Conservation (phyloP, 53 echinoderm and acorn worm species). For the Hippasteria phrygiana region DNA sequence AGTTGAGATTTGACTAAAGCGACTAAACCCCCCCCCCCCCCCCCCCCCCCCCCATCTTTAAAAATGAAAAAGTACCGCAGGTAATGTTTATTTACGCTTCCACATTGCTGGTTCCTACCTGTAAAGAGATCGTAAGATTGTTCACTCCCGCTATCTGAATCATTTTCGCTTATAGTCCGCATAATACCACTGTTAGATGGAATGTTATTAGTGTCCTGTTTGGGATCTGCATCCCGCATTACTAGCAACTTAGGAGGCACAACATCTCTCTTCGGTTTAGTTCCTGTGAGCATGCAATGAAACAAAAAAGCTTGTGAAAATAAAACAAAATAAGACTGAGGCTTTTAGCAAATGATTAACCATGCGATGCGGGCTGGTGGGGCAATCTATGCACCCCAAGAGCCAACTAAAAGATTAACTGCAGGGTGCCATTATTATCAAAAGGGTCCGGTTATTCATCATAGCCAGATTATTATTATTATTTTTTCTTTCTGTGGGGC, state of each 20-base stretch:
- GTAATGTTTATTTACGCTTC: too few relatives aligned
- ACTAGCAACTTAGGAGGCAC: background rate
- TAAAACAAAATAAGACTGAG: background rate
- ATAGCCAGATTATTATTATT: too few relatives aligned
- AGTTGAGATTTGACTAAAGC: background rate
- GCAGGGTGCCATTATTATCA: too few relatives aligned
- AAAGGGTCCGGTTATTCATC: too few relatives aligned
- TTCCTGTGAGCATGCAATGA: conserved; percentile 12
- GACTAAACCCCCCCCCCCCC: background rate
- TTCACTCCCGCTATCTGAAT: background rate
- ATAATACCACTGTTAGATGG: background rate
- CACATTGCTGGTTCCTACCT: background rate
- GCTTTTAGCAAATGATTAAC: background rate
- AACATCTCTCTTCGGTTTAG: background rate
- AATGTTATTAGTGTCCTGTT: background rate
- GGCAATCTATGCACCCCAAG: too few relatives aligned
- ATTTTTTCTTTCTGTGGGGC: too few relatives aligned
- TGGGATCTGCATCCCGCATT: background rate
- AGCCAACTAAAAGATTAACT: too few relatives aligned
- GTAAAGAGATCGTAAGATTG: background rate
- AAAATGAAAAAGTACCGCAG: too few relatives aligned
- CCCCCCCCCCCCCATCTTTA: too few relatives aligned
- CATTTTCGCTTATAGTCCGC: background rate
- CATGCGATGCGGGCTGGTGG: too few relatives aligned
- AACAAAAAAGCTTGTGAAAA: background rate